phyloP scores from a whole-genome alignment of 2,888 invertebrate species.

The Microchrysa polita region DNA sequence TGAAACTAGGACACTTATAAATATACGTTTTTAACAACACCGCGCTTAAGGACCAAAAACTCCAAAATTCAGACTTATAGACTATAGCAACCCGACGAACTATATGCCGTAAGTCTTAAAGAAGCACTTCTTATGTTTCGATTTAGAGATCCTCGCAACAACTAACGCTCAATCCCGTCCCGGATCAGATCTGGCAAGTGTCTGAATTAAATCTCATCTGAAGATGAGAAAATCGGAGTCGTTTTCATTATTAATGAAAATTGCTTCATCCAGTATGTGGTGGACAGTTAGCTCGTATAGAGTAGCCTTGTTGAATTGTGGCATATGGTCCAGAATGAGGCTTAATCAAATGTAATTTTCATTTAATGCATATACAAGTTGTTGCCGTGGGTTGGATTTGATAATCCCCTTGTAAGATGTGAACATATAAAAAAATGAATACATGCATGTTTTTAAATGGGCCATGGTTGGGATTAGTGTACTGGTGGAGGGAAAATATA shows the following conservation, averaged over 20 bases:
- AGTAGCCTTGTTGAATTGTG: conserved; percentile 21
- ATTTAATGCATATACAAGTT: conserved; percentile 3
- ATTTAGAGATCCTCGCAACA: neutral
- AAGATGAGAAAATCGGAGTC: conserved; percentile 48
- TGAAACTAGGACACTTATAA: too few relatives aligned
- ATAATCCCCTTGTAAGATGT: conserved; percentile 46
- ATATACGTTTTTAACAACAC: too few relatives aligned
- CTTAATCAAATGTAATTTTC: conserved; percentile 51
- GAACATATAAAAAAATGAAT: neutral
- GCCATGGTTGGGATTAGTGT: conserved; percentile 40
- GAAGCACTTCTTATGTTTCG: conserved; percentile 16
- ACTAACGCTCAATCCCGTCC: conserved; percentile 45
- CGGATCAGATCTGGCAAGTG: conserved; percentile 48
- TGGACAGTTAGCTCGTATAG: neutral
- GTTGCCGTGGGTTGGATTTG: conserved; percentile 31
- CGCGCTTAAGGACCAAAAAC: too few relatives aligned
- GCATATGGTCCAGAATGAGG: conserved; percentile 37
- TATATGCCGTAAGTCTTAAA: neutral
- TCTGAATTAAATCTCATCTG: conserved; percentile 50
- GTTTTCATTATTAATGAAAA: conserved; percentile 34
- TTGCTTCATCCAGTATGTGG: conserved; percentile 22
- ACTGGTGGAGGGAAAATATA: conserved; percentile 43
- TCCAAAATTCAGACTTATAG: neutral
- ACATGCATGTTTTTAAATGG: conserved; percentile 15
- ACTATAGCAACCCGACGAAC: neutral